Conservation (phyloP, 2,113 vertebrate species). For the Caretta caretta region DNA sequence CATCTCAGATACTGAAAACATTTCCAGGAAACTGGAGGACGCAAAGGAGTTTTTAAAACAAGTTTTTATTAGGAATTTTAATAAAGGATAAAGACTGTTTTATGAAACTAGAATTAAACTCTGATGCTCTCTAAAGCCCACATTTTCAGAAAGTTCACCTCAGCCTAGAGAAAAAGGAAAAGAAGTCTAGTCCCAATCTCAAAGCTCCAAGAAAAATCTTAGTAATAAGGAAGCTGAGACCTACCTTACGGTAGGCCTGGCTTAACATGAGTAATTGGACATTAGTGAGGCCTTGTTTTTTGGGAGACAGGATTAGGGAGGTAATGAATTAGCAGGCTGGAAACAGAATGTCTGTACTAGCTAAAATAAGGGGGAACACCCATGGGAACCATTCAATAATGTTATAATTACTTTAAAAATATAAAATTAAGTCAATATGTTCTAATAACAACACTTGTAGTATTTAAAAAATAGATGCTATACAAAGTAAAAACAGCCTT, state of each 20-base stretch:
- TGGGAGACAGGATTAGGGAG: not conserved
- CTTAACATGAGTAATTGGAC: not conserved
- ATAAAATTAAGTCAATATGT: not conserved
- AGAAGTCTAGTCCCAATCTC: not conserved
- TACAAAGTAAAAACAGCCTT: not conserved
- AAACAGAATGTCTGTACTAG: not conserved
- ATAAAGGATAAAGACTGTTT: not conserved
- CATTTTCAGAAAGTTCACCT: not conserved
- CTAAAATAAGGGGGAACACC: not conserved
- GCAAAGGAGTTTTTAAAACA: rapidly evolving
- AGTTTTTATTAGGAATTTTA: not conserved
- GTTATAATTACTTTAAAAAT: not conserved
- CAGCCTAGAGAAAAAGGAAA: not conserved
- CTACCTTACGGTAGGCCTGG: not conserved
- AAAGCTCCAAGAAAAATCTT: not conserved
- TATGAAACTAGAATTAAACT: not conserved
- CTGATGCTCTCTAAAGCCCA: not conserved
- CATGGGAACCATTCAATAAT: not conserved
- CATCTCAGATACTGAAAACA: not conserved
- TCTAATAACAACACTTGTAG: not conserved
- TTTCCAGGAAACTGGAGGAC: rapidly evolving
- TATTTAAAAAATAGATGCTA: not conserved
- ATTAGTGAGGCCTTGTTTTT: not conserved
- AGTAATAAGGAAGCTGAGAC: not conserved
- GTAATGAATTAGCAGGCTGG: not conserved